These are phyloP conservation scores for Nerophis ophidion DNA, from an alignment of 2,113 vertebrate genomes.

Conservation along the genomic window DNA sequence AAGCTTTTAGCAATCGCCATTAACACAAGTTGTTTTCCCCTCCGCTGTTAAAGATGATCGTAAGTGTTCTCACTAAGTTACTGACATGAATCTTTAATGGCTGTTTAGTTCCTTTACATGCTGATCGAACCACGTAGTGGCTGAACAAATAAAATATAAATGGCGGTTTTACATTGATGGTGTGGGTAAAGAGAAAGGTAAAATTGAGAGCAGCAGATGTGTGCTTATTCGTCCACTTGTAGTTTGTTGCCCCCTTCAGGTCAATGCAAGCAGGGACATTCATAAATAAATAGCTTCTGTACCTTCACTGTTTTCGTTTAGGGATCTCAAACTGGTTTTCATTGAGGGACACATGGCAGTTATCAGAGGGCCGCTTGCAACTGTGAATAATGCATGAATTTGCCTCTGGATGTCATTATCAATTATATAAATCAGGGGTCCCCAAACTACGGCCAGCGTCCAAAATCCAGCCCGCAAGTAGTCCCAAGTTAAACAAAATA, in stretches of 20 bases:
- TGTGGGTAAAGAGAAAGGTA: background rate
- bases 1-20: slow-evolving; percentile 26
- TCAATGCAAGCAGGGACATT: background rate
- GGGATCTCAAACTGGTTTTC: too few relatives aligned
- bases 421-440: too few relatives aligned
- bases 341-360: too few relatives aligned
- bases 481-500: too few relatives aligned
- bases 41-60: slow-evolving; percentile 15
- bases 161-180: background rate
- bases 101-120: slow-evolving; percentile 12
- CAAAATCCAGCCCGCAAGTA: too few relatives aligned
- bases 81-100: slow-evolving; percentile 48
- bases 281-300: background rate
- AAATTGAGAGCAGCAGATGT: background rate
- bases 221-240: background rate
- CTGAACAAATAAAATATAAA: background rate
- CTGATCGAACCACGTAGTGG: background rate
- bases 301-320: too few relatives aligned
- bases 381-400: too few relatives aligned
- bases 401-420: too few relatives aligned
- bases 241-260: slow-evolving; percentile 51
- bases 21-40: slow-evolving; percentile 11
- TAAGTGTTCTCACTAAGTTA: slow-evolving; percentile 21
- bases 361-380: too few relatives aligned
- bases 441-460: too few relatives aligned